A percentile compares a stretch with the other conserved stretches of the same genome.
Evolutionary conservation across 2,113 vertebrate genomes (phyloP).

Genomic region (Rhodinocichla rosea): DNA sequence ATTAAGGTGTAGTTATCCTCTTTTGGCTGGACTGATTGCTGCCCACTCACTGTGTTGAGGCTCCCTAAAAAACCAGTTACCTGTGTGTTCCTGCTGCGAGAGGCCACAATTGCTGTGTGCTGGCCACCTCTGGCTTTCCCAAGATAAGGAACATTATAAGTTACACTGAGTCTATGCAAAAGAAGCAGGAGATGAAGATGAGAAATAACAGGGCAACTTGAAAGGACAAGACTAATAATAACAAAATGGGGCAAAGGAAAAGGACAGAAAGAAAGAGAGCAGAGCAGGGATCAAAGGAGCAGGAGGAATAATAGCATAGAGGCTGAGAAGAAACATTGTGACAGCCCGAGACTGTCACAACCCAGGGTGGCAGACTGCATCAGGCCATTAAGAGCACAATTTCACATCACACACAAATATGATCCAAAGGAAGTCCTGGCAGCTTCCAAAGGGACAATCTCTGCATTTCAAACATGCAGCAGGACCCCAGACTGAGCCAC

Average conservation of each 20-base stretch:
- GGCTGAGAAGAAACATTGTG: neutral
- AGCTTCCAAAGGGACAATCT: neutral
- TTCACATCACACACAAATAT: rapidly evolving
- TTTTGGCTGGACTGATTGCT: neutral
- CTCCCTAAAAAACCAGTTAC: neutral
- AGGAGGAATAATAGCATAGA: neutral
- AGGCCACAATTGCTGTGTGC: rapidly evolving
- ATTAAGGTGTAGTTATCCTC: neutral
- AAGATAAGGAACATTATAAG: neutral
- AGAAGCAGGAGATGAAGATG: neutral
- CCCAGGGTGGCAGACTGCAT: rapidly evolving
- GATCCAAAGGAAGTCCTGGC: neutral
- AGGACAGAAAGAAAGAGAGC: neutral
- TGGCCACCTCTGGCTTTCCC: neutral
- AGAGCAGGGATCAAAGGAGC: neutral
- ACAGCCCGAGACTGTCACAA: neutral
- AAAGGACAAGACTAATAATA: neutral
- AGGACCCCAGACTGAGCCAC: neutral
- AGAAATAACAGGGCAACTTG: neutral
- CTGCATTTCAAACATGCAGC: neutral
- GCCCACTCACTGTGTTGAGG: neutral
- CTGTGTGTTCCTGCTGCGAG: neutral
- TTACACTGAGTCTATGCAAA: neutral
- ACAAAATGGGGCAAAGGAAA: neutral
- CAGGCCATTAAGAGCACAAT: neutral